A percentile compares a stretch with the other conserved stretches of the same genome.
These are phyloP conservation scores for Athalia cordata DNA, from an alignment of 2,888 invertebrate genomes.

Conservation along the genomic window DNA sequence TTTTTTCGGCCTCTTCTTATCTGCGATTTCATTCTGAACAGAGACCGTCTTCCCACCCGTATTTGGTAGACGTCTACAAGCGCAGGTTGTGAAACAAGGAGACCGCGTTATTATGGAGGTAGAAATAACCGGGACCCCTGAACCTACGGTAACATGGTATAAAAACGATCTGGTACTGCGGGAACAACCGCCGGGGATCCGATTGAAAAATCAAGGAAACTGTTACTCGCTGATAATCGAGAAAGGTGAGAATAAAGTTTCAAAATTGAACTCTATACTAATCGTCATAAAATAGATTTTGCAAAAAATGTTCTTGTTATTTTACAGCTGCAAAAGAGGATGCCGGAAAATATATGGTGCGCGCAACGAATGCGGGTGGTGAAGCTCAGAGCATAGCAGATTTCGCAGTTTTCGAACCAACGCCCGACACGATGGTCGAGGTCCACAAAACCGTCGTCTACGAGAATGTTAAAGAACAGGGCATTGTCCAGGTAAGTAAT, in stretches of 20 bases:
- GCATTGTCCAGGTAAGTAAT: conserved; percentile 64
- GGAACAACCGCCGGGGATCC: conserved; percentile 76
- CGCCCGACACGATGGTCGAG: conserved; percentile 81
- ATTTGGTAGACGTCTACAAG: conserved; percentile 85
- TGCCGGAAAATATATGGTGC: conserved; percentile 85
- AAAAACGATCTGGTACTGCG: conserved; percentile 82
- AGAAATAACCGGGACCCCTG: conserved; percentile 86
- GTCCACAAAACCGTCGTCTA: conserved; percentile 81
- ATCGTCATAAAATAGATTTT: not conserved
- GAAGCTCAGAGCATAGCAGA: conserved; percentile 89
- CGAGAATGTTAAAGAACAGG: conserved; percentile 75
- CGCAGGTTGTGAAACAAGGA: conserved; percentile 83
- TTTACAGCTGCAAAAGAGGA: conserved; percentile 78
- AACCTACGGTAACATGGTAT: conserved; percentile 84
- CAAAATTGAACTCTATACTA: not conserved
- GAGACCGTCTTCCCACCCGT: conserved; percentile 89
- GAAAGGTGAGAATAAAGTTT: conserved; percentile 75
- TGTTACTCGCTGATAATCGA: conserved; percentile 82
- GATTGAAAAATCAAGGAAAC: conserved; percentile 80
- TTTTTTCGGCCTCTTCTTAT: not conserved
- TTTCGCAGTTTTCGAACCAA: conserved; percentile 83
- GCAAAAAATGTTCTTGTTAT: not conserved
- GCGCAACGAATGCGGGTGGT: conserved; percentile 85
- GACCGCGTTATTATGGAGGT: conserved; percentile 85
- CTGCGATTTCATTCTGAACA: conserved; percentile 65